Base-by-base conservation (phyloP, 2,113 vertebrate species). In the Gasterosteus aculeatus region DNA sequence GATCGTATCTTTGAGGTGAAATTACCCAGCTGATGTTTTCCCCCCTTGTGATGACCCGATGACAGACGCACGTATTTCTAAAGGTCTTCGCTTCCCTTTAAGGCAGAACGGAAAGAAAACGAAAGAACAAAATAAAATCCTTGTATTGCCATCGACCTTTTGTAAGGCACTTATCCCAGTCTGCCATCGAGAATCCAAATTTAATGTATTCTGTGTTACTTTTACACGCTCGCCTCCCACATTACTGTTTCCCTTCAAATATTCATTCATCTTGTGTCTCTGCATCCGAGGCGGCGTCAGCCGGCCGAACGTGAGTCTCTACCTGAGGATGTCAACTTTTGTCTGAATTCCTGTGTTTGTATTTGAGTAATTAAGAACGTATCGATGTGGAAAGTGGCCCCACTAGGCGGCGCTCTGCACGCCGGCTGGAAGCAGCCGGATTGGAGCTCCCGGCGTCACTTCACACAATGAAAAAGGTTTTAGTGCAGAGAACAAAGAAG, bases 1-100 rank as follows among this genome's bases (percentile, higher is more conserved):
- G 18, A 49, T 72, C 53, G 57, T 16, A 46, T 9, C 57, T 68
- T 9, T 35, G 26, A 59, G n/a, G 57, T 49, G 57, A 19, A 69
- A 19, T 49, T n/a, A 44, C 49, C 33, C 12, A 62, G 58, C 41
- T 62, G 29, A 42, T 54, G 47, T 35, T 31, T 15, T 38, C 22
- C 42, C 38, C 33, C 51, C 10, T 26, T 58, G 19, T 44, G 10
- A 41, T 15, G 11, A 56, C 29, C 15, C 33, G n/a, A 33, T 49
- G 22, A 67, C 9, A 38, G 15, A 15, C 41, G 26, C 63, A 51
- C 63, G 35, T 35, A 56, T 46, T 16, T 1, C 18, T 46, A 18
- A 29, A 64, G 10, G 22, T 31, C 41, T 31, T 5, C 0, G 41
- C 38, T 41, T 63, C 46, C 15, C 16, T 31, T 31, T 29, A 49